These are phyloP conservation scores for Merluccius polli DNA, from an alignment of 2,797 vertebrate genomes.

Conservation along the genomic window DNA sequence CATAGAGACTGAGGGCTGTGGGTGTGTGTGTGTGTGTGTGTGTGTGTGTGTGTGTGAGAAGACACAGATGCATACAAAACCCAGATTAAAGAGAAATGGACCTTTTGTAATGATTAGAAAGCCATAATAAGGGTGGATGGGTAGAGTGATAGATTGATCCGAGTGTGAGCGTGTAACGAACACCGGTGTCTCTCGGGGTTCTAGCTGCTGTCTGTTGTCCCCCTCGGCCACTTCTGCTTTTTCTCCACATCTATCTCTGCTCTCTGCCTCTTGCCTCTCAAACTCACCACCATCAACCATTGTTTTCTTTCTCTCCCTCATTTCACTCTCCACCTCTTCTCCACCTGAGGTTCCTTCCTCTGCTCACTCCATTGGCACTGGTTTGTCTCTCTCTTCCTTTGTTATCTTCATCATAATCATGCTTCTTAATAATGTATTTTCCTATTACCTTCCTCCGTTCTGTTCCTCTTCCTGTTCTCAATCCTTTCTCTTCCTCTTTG, in stretches of 20 bases:
- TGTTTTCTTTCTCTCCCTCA: not conserved
- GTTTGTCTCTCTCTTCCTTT: conserved; percentile 6
- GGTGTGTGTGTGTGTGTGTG: conserved; percentile 20
- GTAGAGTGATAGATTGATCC: not conserved
- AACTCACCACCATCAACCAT: not conserved
- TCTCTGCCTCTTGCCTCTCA: conserved; percentile 3
- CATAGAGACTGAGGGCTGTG: conserved; percentile 41
- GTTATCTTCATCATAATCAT: conserved; percentile 5
- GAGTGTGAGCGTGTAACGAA: not conserved
- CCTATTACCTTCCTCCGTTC: conserved; percentile 18
- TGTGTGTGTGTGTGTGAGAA: conserved; percentile 25
- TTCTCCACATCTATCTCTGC: conserved; percentile 6
- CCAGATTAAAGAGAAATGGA: not conserved
- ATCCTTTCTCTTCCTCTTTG: conserved; percentile 8
- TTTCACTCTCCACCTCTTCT: not conserved
- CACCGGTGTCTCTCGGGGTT: not conserved
- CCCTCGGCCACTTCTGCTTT: not conserved
- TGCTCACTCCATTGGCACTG: not conserved
- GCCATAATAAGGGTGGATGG: not conserved
- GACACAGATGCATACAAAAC: conserved; percentile 70
- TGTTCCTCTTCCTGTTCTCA: conserved; percentile 11
- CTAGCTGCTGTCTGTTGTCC: not conserved
- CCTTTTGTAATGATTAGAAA: not conserved
- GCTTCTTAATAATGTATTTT: conserved; percentile 30
- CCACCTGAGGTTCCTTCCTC: not conserved